These are phyloP conservation scores for Tipula confusa DNA, from an alignment of 2,888 invertebrate species.

Conservation along the genomic window DNA sequence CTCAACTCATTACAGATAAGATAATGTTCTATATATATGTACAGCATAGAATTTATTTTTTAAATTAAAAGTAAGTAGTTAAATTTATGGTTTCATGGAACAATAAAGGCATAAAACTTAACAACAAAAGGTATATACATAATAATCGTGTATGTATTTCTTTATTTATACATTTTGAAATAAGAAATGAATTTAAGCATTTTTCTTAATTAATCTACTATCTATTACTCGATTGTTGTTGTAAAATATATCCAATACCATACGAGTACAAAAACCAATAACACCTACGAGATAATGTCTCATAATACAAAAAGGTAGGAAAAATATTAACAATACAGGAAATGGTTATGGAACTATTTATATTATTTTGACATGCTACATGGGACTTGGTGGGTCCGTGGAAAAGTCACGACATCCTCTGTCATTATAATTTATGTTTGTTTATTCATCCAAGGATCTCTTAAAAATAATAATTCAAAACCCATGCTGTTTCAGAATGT, in stretches of 20 bases:
- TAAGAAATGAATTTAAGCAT: background rate
- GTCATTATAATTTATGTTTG: background rate
- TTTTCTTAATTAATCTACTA: background rate
- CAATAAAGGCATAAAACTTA: background rate
- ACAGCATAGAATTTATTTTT: background rate
- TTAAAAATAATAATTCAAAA: background rate
- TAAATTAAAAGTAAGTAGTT: background rate
- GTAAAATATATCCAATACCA: background rate
- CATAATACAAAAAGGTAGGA: background rate
- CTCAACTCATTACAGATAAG: conserved; percentile 3
- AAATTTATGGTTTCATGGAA: conserved; percentile 12
- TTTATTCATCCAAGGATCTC: background rate
- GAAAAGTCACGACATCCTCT: background rate
- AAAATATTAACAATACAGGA: no score
- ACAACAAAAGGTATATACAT: background rate
- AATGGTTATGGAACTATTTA: background rate
- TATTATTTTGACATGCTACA: background rate
- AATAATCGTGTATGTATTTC: background rate
- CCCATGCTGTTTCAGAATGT: background rate
- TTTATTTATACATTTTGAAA: background rate
- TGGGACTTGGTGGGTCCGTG: background rate
- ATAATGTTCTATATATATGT: background rate
- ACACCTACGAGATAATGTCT: background rate
- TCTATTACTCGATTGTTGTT: background rate
- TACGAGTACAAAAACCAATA: background rate